Conservation (phyloP, 1,140 invertebrate genomes). For the Leptinotarsa undecemlineata region DNA sequence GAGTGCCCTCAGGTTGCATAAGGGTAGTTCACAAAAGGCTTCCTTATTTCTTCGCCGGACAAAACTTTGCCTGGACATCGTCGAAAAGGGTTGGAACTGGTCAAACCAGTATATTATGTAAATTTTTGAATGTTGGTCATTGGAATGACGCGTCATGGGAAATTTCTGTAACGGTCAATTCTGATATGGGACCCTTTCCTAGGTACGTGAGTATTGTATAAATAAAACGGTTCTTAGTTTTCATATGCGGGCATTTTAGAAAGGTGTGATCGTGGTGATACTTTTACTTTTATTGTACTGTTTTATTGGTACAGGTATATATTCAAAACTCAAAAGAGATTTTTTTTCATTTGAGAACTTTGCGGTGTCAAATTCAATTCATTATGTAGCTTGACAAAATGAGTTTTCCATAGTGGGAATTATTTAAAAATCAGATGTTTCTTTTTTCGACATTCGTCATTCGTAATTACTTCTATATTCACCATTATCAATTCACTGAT, state of each 20-base stretch:
- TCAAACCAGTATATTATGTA: slow-evolving; percentile 32
- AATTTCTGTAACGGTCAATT: slow-evolving; percentile 27
- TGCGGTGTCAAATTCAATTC: too few relatives aligned
- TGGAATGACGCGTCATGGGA: slow-evolving; percentile 20
- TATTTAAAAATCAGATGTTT: too few relatives aligned
- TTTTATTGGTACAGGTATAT: not conserved
- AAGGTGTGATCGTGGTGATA: not conserved
- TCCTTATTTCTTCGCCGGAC: slow-evolving; percentile 29
- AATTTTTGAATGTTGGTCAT: slow-evolving; percentile 30
- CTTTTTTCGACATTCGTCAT: too few relatives aligned
- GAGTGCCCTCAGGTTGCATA: slow-evolving; percentile 18
- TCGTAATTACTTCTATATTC: too few relatives aligned
- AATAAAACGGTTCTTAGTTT: slow-evolving; percentile 3
- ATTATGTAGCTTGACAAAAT: too few relatives aligned
- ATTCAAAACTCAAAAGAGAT: too few relatives aligned
- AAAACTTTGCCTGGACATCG: slow-evolving; percentile 26
- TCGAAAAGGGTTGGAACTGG: slow-evolving; percentile 28
- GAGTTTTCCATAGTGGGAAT: too few relatives aligned
- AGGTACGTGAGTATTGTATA: slow-evolving; percentile 1
- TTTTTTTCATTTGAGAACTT: too few relatives aligned
- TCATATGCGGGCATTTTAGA: not conserved
- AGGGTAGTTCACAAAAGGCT: slow-evolving; percentile 24
- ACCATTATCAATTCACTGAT: too few relatives aligned
- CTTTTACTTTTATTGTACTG: not conserved
- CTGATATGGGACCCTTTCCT: slow-evolving; percentile 24